Evolutionary conservation across 1,140 invertebrate species (phyloP), one percentile per base, ranked within the genome.

Genomic region (Hylaeus anthracinus): DNA sequence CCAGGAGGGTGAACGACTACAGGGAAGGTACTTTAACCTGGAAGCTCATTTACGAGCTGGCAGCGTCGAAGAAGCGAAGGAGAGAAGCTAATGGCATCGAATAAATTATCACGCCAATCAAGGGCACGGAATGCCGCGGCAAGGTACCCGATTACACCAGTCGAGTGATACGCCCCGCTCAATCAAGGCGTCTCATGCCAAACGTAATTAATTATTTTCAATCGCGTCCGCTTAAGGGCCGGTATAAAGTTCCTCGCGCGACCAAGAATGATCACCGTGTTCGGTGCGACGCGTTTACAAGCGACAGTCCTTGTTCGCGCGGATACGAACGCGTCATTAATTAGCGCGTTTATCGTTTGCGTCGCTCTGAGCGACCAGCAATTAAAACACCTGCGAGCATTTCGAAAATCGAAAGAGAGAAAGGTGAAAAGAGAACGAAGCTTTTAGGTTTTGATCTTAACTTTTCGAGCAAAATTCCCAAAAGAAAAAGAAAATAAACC

Each of bases 41-140:
- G 67, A 45, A 67, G 64, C 73, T 67, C 73, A 48, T 76, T 67
- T 67, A 58, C 63, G 64, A 58, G 67, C 26, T 26, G 43, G 9
- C 51, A 41, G 41, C 10, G 37, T 8, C 15, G 48, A n/a, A 56
- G 61, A 1, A 45, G 4, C 10, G 12, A 48, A 56, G 61, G 2
- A 45, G 4, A 5, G 12, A 48, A 14, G 67, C 67, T 78, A 78
- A 78, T 78, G 75, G 58, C 67, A 53, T 10, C 55, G 75, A 60
- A 78, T 70, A 78, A 78, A 72, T 72, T 61, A 72, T 78, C 75
- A 56, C 6, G 41, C 15, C 56, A 26, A 72, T 72, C 67, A 53
- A 63, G 56, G 75, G 12, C 45, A 26, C 67, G 73, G 41, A 75
- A 66, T 66, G n/a, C 51, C 51, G 8, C 26, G n/a, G 51, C 63